A percentile compares a stretch with the other conserved stretches of the same genome.
Evolutionary conservation across 37 sponge, comb jelly and placozoan genomes (phyloP).

Genomic region (Chondrosia reniformis): DNA sequence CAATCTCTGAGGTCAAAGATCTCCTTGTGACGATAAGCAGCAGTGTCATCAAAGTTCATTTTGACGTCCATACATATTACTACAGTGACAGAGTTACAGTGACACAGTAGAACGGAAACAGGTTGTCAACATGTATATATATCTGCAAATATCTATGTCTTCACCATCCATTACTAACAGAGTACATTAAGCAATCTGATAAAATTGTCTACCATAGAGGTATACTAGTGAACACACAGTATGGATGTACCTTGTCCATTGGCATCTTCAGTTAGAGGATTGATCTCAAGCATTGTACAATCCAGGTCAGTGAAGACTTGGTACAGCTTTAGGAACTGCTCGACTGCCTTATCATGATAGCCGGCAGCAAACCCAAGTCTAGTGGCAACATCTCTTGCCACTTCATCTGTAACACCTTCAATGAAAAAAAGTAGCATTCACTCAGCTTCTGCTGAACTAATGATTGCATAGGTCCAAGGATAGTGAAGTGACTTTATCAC

Average conservation of each 20-base stretch:
- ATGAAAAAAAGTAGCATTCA: too few species aligned
- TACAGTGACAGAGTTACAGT: conserved; percentile 13
- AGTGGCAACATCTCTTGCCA: conserved; percentile 67
- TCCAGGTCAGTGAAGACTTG: conserved; percentile 76
- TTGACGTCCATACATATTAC: conserved; percentile 96
- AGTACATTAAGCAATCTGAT: neutral
- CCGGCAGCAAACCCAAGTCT: conserved; percentile 33
- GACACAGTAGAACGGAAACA: neutral
- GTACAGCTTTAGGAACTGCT: conserved; percentile 82
- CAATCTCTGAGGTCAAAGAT: conserved; percentile 74
- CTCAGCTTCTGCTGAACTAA: too few species aligned
- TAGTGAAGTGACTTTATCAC: too few species aligned
- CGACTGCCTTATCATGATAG: conserved; percentile 55
- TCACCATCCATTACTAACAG: too few species aligned
- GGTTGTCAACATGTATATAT: neutral
- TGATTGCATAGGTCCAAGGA: too few species aligned
- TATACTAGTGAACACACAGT: neutral
- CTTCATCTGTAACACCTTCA: conserved; percentile 45
- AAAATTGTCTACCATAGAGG: too few species aligned
- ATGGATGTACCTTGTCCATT: conserved; percentile 51
- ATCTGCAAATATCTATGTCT: neutral
- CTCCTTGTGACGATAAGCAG: conserved; percentile 80
- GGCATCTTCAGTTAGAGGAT: conserved; percentile 76
- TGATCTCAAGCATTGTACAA: conserved; percentile 87
- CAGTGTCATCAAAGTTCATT: conserved; percentile 94